Evolutionary conservation across 1,140 invertebrate species (phyloP).

Genomic region (Tetramorium simillimum): DNA sequence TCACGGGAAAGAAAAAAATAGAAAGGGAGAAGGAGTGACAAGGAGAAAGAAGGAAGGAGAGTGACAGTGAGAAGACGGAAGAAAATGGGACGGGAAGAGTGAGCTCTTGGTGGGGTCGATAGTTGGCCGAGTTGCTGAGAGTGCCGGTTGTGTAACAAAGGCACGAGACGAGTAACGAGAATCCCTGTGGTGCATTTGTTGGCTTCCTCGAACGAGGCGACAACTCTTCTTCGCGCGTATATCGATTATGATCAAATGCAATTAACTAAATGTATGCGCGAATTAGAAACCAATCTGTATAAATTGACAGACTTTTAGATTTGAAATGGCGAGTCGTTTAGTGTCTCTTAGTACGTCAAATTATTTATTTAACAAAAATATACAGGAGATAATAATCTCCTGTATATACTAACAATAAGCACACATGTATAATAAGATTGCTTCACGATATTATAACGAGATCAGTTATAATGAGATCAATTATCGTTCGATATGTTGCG

Average conservation of each 20-base stretch:
- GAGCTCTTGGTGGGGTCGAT: constrained; percentile 67
- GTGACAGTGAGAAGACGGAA: constrained; percentile 55
- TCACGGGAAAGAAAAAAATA: not conserved
- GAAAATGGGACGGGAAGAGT: constrained; percentile 48
- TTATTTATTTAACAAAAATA: not conserved
- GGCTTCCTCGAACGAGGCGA: constrained; percentile 52
- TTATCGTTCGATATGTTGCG: not conserved
- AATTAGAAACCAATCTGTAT: not conserved
- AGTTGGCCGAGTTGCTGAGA: constrained; percentile 73
- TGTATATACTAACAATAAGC: not conserved
- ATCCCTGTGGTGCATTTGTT: constrained; percentile 63
- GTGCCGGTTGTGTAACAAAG: constrained; percentile 75
- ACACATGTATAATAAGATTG: not conserved
- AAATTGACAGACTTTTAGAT: not conserved
- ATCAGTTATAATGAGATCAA: not conserved
- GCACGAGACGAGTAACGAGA: constrained; percentile 67
- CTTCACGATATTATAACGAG: not conserved
- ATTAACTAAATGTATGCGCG: not conserved
- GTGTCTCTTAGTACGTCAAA: not conserved
- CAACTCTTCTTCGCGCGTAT: not conserved
- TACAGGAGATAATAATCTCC: not conserved
- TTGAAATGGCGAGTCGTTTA: not conserved
- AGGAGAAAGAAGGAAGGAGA: constrained; percentile 33
- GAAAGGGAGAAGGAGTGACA: not conserved
- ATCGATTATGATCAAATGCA: constrained; percentile 8